Conservation (phyloP, 1,140 invertebrate genomes). For the Pissodes strobi region DNA sequence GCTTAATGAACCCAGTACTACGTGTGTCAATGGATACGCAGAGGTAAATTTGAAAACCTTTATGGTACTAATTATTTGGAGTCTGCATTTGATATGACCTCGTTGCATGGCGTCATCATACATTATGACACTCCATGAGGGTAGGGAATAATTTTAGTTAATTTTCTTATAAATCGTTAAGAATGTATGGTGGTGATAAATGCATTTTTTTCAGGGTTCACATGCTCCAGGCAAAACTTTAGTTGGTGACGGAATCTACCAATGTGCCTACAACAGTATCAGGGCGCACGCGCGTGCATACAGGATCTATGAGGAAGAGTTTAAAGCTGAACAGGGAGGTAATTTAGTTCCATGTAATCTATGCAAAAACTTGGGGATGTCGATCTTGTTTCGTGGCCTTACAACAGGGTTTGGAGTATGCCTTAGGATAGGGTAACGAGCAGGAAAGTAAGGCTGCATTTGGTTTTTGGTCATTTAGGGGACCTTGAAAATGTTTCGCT, state of each 20-base stretch:
- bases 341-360: slow-evolving; percentile 6
- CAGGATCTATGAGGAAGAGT: slow-evolving; percentile 60
- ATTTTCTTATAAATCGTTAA: neutral
- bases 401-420: no score
- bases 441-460: no score
- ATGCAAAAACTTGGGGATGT: neutral
- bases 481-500: no score
- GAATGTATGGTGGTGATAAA: neutral
- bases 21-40: slow-evolving; percentile 43
- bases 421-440: no score
- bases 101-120: no score
- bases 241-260: slow-evolving; percentile 14
- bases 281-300: slow-evolving; percentile 55
- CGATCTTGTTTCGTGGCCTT: neutral
- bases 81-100: no score
- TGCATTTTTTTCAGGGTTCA: neutral
- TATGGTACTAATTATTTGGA: no score
- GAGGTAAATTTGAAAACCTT: neutral
- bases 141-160: neutral
- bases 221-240: slow-evolving; percentile 6
- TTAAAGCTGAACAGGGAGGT: slow-evolving; percentile 54
- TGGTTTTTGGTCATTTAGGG: no score
- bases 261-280: slow-evolving; percentile 25
- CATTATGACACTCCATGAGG: neutral
- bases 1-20: slow-evolving; percentile 58